Conservation (phyloP, 2,113 vertebrate genomes). For the Crotalus tigris region DNA sequence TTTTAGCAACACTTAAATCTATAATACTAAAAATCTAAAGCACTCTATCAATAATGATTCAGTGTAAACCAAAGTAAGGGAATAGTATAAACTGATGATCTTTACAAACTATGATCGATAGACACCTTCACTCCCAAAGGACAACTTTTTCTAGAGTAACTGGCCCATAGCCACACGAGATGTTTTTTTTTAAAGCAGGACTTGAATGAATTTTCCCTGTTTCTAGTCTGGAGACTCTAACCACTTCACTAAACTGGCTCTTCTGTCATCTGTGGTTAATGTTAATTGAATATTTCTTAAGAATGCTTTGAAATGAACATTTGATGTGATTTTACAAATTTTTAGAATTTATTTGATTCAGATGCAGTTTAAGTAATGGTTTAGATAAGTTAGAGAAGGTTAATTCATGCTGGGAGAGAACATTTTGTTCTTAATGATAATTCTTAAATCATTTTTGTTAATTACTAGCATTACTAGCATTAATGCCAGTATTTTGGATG, state of each 20-base stretch:
- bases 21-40: neutral
- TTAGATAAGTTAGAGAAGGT: neutral
- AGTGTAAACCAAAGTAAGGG: neutral
- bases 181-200: neutral
- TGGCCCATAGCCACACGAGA: neutral
- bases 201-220: neutral
- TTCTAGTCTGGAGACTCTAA: neutral
- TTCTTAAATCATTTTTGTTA: neutral
- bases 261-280: neutral
- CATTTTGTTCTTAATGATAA: neutral
- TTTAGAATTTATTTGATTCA: neutral
- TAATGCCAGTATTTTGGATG: neutral
- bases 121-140: neutral
- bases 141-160: neutral
- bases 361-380: neutral
- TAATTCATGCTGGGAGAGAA: neutral
- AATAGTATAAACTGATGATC: neutral
- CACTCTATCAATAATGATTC: neutral
- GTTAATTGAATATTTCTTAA: neutral
- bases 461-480: neutral
- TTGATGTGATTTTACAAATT: neutral
- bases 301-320: neutral
- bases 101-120: neutral
- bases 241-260: neutral
- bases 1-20: neutral